Evolutionary conservation across 2,888 invertebrate genomes (phyloP).

Genomic region (Drosophila villosipedis): DNA sequence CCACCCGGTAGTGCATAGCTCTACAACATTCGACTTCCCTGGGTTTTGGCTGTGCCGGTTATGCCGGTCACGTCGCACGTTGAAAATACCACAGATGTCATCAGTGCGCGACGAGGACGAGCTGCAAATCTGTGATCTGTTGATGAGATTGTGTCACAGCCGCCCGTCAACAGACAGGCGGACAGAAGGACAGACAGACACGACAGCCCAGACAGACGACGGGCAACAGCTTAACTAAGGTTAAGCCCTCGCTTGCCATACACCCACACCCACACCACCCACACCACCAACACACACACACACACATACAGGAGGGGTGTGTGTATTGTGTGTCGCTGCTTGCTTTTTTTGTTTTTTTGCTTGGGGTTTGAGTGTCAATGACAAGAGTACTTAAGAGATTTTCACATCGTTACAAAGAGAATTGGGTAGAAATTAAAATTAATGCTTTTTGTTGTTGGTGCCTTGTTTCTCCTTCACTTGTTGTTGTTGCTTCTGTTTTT

Average conservation of each 20-base stretch:
- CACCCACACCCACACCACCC: slow-evolving; percentile 20
- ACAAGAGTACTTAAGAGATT: slow-evolving; percentile 84
- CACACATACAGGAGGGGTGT: slow-evolving; percentile 15
- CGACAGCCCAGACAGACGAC: slow-evolving; percentile 22
- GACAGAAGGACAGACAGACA: slow-evolving; percentile 10
- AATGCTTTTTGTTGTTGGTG: slow-evolving; percentile 64
- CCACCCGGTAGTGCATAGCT: slow-evolving; percentile 3
- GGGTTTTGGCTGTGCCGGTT: slow-evolving; percentile 43
- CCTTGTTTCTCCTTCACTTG: slow-evolving; percentile 24
- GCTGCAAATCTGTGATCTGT: slow-evolving; percentile 81
- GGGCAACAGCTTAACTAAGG: slow-evolving; percentile 78
- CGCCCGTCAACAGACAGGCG: slow-evolving; percentile 60
- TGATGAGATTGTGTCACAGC: slow-evolving; percentile 81
- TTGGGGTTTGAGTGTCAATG: slow-evolving; percentile 79
- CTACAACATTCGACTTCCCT: background rate
- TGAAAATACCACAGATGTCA: slow-evolving; percentile 82
- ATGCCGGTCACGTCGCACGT: slow-evolving; percentile 82
- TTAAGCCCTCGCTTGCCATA: slow-evolving; percentile 69
- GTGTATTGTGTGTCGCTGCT: slow-evolving; percentile 30
- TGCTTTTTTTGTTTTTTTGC: slow-evolving; percentile 8
- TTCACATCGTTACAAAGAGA: slow-evolving; percentile 83
- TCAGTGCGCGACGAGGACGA: slow-evolving; percentile 77
- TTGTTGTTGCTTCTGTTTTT: slow-evolving; percentile 20
- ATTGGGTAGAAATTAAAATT: slow-evolving; percentile 82
- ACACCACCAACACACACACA: slow-evolving; percentile 8